These are phyloP conservation scores for Arion vulgaris DNA, from an alignment of 1,140 invertebrate species.

Conservation along the genomic window DNA sequence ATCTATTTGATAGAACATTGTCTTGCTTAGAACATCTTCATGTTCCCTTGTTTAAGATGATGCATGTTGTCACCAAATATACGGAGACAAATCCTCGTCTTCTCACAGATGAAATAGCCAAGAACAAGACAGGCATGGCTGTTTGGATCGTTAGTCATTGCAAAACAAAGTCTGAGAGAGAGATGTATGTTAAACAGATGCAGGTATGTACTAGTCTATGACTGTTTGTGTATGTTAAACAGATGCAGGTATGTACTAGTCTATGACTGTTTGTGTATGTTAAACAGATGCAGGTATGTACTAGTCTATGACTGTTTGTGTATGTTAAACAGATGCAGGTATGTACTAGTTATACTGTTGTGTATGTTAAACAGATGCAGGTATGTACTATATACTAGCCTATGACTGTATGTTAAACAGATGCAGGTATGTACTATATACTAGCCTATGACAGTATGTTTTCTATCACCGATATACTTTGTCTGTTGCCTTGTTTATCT, in stretches of 20 bases:
- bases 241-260: slow-evolving; percentile 51
- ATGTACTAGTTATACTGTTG: neutral
- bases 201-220: neutral
- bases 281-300: slow-evolving; percentile 55
- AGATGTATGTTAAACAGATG: slow-evolving; percentile 74
- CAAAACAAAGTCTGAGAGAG: slow-evolving; percentile 73
- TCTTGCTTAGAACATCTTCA: too few relatives aligned
- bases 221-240: slow-evolving; percentile 71
- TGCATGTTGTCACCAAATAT: too few relatives aligned
- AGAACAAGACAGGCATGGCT: slow-evolving; percentile 69
- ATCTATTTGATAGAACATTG: too few relatives aligned
- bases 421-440: slow-evolving; percentile 19
- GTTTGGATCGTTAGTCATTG: slow-evolving; percentile 77
- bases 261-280: slow-evolving; percentile 70
- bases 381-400: neutral
- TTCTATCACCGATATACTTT: too few relatives aligned
- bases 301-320: neutral
- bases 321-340: slow-evolving; percentile 73
- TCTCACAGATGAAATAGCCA: slow-evolving; percentile 39
- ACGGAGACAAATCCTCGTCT: too few relatives aligned
- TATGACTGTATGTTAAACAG: slow-evolving; percentile 73
- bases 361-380: slow-evolving; percentile 73
- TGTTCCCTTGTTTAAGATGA: too few relatives aligned
- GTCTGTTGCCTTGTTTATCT: too few relatives aligned
- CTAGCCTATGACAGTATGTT: neutral